Percentiles rank a stretch among this genome's conserved stretches.
Conservation (phyloP, 2,797 vertebrate species). For the Catharus ustulatus region DNA sequence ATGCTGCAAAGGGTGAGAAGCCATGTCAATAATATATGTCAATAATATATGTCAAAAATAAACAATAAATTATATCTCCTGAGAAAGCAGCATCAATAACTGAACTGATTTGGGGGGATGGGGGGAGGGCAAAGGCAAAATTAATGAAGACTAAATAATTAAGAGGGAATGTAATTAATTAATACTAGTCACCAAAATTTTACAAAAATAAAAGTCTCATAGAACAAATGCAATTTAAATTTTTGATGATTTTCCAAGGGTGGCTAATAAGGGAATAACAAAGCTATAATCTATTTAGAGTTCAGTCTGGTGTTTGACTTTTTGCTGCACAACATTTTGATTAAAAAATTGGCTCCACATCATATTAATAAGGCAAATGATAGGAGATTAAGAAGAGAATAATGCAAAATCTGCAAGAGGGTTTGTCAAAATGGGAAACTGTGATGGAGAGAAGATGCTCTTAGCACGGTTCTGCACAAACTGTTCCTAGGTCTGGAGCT, state of each 20-base stretch:
- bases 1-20: neutral
- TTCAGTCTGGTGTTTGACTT: neutral
- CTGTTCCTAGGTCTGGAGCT: neutral
- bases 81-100: neutral
- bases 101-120: neutral
- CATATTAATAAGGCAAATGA: neutral
- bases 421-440: neutral
- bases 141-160: neutral
- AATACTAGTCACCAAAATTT: neutral
- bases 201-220: neutral
- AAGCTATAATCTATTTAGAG: slow-evolving; percentile 12
- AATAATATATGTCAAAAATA: neutral
- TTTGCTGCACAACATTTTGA: slow-evolving; percentile 26
- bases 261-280: slow-evolving; percentile 34
- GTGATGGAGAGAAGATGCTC: neutral
- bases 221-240: slow-evolving; percentile 36
- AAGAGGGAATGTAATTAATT: neutral
- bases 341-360: slow-evolving; percentile 14
- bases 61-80: neutral
- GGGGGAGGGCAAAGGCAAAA: neutral
- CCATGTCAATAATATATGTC: neutral
- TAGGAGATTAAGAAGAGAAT: neutral
- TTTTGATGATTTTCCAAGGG: slow-evolving; percentile 33
- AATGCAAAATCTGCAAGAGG: neutral
- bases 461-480: neutral